A percentile compares a stretch with the other conserved stretches of the same genome.
Conservation (phyloP, 2,113 vertebrate genomes). For the Lasiurus borealis region DNA sequence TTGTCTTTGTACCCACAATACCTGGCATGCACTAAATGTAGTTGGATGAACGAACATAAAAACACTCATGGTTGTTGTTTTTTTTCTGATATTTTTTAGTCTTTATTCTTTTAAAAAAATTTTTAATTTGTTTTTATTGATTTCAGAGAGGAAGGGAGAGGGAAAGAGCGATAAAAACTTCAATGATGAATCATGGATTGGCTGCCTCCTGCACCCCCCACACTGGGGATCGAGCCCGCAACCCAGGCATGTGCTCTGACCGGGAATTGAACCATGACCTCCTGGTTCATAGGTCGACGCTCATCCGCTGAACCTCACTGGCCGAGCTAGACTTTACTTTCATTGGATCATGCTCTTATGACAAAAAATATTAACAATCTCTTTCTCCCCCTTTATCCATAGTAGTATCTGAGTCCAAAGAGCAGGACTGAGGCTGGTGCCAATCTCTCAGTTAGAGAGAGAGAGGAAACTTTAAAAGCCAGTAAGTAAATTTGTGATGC, state of each 20-base stretch:
- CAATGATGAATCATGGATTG: no score
- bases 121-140: no score
- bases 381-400: not conserved
- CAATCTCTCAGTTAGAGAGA: slow-evolving; percentile 5
- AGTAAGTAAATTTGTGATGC: not conserved
- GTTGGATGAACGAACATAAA: not conserved
- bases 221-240: no score
- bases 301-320: no score
- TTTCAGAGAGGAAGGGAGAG: no score
- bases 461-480: not conserved
- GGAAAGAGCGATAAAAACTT: no score
- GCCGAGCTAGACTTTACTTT: not conserved
- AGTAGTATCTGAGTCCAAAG: not conserved
- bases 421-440: not conserved
- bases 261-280: no score
- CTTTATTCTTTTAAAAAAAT: not conserved
- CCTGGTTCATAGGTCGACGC: no score
- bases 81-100: not conserved
- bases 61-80: not conserved
- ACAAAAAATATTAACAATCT: not conserved
- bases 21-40: not conserved
- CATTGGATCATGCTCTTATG: not conserved
- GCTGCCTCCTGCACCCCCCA: no score
- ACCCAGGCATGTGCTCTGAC: no score
- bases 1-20: not conserved